Evolutionary conservation across 2,888 invertebrate species (phyloP), one percentile per base, ranked within the genome.

Genomic region (Tenthredo mesomela): DNA sequence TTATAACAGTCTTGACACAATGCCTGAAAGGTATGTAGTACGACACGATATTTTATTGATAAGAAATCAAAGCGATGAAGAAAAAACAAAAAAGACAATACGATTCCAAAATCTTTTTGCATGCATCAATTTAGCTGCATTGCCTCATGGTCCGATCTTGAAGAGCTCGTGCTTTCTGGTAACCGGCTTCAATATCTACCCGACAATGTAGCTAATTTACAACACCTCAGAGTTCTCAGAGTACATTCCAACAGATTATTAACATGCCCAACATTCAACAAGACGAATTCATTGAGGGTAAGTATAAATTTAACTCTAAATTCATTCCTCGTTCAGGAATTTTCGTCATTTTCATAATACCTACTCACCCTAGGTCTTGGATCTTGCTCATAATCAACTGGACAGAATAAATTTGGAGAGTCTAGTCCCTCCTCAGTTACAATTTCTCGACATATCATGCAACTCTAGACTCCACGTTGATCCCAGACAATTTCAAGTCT

Each of bases 391-490:
- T 90, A 98, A 98, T 92, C 97, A 97, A 91, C 93, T 98, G 82
- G 97, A 97, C 91, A 96, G 96, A 87, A 95, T 98, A 85, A 97
- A 97, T 93, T 94, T 98, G 88, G 95, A 96, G 84, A 95, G 95
- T 4, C 92, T 98, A 82, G 96, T 97, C 65, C 97, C 97, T 2
- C 96, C 97, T 82, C 97, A 97, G 91, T 94, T 98, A 50, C 97
- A 97, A 91, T 97, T 97, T 92, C 94, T 98, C 75, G 98, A 98
- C 92, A 95, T 98, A 90, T 97, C 97, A 0, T 97, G 97, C 89
- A 98, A 98, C 90, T 95, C 96, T 71, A 96, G 97, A 89, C 94
- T 98, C 10, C 97, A 97, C 93, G 97, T 98, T 2, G 97, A 98
- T 90, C 96, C 97, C 18, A 95, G 96, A 70, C 97, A 97, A 92